Evolutionary conservation across 2,888 invertebrate genomes (phyloP).

Genomic region (Eristalis pertinax): DNA sequence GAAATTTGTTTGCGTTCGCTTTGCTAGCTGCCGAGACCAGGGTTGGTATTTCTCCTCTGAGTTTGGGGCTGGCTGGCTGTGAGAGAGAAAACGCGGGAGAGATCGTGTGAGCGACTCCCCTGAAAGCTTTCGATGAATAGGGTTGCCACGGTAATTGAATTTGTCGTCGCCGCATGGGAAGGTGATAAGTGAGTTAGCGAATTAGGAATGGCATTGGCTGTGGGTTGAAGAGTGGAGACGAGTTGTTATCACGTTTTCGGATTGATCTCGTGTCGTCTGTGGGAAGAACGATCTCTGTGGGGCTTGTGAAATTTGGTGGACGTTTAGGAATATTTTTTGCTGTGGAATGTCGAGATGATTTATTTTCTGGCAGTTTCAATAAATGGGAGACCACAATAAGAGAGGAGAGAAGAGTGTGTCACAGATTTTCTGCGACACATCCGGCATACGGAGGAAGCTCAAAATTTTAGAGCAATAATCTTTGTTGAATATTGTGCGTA

Average conservation of each 20-base stretch:
- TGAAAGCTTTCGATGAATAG: not conserved
- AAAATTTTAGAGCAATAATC: too few species aligned
- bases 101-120: not conserved
- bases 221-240: not conserved
- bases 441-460: too few species aligned
- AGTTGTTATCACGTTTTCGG: not conserved
- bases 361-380: too few species aligned
- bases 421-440: too few species aligned
- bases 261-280: not conserved
- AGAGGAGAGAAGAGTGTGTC: too few species aligned
- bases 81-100: slow-evolving; percentile 1
- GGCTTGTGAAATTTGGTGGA: not conserved
- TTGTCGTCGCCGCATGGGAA: not conserved
- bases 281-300: not conserved
- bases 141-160: not conserved
- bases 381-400: too few species aligned
- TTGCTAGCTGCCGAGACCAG: slow-evolving; percentile 36
- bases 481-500: too few species aligned
- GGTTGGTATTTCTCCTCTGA: slow-evolving; percentile 49
- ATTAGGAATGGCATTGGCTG: not conserved
- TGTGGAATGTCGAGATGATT: not conserved
- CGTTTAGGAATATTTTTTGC: not conserved
- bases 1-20: slow-evolving; percentile 55
- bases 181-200: slow-evolving; percentile 4
- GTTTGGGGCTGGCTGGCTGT: slow-evolving; percentile 25